phyloP scores from a whole-genome alignment of 2,797 vertebrate species.

The Clarias fuscus region DNA sequence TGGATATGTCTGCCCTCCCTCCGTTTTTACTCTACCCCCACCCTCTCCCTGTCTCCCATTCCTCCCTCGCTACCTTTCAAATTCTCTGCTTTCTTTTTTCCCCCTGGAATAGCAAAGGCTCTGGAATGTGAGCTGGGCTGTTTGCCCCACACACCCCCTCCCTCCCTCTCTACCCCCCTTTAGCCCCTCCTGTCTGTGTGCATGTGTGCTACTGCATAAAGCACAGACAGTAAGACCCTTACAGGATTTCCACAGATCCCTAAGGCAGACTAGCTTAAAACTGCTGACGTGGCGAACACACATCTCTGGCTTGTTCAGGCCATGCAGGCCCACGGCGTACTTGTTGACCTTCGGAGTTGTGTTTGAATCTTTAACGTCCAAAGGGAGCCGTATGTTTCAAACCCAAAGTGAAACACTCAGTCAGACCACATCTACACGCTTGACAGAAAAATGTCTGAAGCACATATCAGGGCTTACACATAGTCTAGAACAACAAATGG shows the following conservation, averaged over 20 bases:
- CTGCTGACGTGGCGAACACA: constrained; percentile 61
- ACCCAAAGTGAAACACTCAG: constrained; percentile 50
- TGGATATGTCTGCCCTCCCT: constrained; percentile 49
- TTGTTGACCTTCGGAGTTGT: constrained; percentile 54
- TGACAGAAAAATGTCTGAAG: constrained; percentile 22
- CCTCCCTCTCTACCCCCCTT: neutral
- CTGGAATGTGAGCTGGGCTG: constrained; percentile 55
- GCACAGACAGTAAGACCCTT: constrained; percentile 23
- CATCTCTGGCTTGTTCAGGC: constrained; percentile 24
- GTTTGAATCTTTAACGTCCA: constrained; percentile 23
- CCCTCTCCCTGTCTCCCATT: constrained; percentile 8
- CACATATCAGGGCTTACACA: constrained; percentile 18
- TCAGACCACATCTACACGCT: constrained; percentile 23
- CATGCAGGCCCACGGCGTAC: constrained; percentile 42
- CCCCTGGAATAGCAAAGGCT: constrained; percentile 35
- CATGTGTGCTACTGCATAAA: constrained; percentile 26
- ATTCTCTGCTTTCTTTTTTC: constrained; percentile 41
- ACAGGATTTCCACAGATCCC: constrained; percentile 41
- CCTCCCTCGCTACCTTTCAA: constrained; percentile 49
- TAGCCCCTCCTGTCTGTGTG: constrained; percentile 19
- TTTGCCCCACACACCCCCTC: constrained; percentile 17
- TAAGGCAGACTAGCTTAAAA: constrained; percentile 51
- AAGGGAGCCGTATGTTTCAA: constrained; percentile 25
- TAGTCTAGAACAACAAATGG: neutral
- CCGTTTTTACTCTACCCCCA: constrained; percentile 14